phyloP scores from a whole-genome alignment of 1,140 invertebrate genomes.

The Stegodyphus dumicola region DNA sequence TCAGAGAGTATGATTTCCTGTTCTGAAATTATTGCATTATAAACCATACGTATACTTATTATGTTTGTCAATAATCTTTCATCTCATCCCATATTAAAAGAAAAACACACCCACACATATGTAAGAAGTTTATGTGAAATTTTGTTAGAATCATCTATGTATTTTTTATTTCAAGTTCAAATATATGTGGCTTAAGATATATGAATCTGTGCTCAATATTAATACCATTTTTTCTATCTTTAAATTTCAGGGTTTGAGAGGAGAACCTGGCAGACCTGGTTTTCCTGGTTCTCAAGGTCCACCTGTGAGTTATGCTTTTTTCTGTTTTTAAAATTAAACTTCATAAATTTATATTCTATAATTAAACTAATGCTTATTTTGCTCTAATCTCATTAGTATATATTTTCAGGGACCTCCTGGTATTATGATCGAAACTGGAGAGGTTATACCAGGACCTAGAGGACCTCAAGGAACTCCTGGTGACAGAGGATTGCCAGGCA shows the following conservation, averaged over 20 bases:
- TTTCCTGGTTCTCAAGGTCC: slow-evolving; percentile 51
- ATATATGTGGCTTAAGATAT: too few species aligned
- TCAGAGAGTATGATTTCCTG: too few species aligned
- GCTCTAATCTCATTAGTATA: not conserved
- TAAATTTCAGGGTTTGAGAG: slow-evolving; percentile 56
- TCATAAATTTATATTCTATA: not conserved
- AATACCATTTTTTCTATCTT: too few species aligned
- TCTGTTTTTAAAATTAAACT: not conserved
- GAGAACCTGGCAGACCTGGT: slow-evolving; percentile 58
- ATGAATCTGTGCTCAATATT: too few species aligned
- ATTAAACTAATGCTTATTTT: not conserved
- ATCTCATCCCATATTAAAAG: too few species aligned
- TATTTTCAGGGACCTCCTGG: slow-evolving; percentile 52
- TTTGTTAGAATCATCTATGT: too few species aligned
- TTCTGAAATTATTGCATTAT: too few species aligned
- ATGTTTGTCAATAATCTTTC: too few species aligned
- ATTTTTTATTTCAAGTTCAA: too few species aligned
- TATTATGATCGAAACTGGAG: slow-evolving; percentile 63
- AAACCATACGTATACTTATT: too few species aligned
- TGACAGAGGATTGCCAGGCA: slow-evolving; percentile 47
- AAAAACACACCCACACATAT: too few species aligned
- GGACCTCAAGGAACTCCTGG: slow-evolving; percentile 76
- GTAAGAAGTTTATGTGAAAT: too few species aligned
- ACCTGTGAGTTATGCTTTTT: slow-evolving; percentile 25
- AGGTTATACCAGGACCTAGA: slow-evolving; percentile 76